Evolutionary conservation across 2,797 vertebrate species (phyloP).

Genomic region (Falco novaeseelandiae): DNA sequence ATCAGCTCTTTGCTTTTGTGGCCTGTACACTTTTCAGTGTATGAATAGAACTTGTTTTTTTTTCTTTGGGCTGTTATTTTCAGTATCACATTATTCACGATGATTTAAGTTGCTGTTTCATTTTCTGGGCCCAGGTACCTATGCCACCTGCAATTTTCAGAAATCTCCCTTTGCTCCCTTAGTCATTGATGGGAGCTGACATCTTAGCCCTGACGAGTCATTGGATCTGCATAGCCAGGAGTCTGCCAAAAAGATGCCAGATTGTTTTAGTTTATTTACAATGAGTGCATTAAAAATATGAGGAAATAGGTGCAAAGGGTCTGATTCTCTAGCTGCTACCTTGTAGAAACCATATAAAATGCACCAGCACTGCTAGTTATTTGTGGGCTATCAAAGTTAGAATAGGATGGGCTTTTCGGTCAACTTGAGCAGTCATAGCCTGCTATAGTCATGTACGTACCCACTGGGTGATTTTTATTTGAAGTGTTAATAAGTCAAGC

Average conservation of each 20-base stretch:
- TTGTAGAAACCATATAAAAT: background rate
- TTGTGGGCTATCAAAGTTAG: background rate
- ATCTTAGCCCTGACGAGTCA: background rate
- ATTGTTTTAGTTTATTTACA: background rate
- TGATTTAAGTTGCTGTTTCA: background rate
- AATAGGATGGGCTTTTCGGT: background rate
- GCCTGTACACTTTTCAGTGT: background rate
- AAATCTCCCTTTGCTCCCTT: background rate
- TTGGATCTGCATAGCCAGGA: background rate
- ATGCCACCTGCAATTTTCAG: background rate
- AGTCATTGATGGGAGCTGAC: background rate
- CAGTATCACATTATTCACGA: rapidly evolving
- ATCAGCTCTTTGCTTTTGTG: background rate
- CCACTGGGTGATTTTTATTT: background rate
- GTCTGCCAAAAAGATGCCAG: background rate
- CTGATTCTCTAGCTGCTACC: background rate
- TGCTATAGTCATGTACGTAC: background rate
- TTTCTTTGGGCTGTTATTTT: background rate
- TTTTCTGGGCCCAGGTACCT: background rate
- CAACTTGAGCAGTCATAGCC: background rate
- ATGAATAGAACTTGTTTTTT: background rate
- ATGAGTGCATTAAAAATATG: background rate
- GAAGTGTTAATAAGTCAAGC: background rate
- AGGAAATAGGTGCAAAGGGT: background rate
- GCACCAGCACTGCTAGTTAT: background rate